Percentiles rank a stretch among this genome's conserved stretches.
Conservation (phyloP, 2,797 vertebrate genomes). For the Oreochromis mossambicus region DNA sequence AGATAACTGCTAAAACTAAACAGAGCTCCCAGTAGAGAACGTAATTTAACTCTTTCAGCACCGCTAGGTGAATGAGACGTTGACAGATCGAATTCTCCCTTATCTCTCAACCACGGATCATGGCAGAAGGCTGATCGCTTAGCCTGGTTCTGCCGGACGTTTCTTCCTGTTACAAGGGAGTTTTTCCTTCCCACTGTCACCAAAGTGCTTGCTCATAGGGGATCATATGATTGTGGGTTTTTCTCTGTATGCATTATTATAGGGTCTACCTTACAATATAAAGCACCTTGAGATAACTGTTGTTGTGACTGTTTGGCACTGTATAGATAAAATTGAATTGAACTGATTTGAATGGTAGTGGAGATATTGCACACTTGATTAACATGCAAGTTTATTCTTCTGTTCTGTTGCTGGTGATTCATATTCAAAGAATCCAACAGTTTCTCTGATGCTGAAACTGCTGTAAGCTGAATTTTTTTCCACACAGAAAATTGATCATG, state of each 20-base stretch:
- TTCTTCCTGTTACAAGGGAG: background rate
- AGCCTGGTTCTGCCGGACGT: background rate
- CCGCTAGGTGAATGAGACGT: no score
- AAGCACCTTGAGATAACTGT: background rate
- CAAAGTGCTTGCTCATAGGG: rapidly evolving
- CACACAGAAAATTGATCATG: background rate
- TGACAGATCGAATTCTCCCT: background rate
- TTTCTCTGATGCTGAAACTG: background rate
- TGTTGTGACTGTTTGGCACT: background rate
- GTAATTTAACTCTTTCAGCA: no score
- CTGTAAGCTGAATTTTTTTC: background rate
- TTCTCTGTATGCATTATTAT: background rate
- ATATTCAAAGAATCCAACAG: background rate
- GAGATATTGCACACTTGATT: background rate
- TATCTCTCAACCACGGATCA: background rate
- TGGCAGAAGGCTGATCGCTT: no score
- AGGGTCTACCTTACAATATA: background rate
- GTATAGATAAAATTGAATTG: background rate
- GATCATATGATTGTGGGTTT: background rate
- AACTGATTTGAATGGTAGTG: background rate
- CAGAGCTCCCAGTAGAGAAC: no score
- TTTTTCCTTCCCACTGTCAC: background rate
- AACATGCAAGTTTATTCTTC: background rate
- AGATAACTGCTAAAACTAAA: no score
- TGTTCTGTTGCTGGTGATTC: background rate